Evolutionary conservation across 2,888 invertebrate genomes (phyloP), one percentile per base, ranked within the genome.

Genomic region (Athetis lepigone): DNA sequence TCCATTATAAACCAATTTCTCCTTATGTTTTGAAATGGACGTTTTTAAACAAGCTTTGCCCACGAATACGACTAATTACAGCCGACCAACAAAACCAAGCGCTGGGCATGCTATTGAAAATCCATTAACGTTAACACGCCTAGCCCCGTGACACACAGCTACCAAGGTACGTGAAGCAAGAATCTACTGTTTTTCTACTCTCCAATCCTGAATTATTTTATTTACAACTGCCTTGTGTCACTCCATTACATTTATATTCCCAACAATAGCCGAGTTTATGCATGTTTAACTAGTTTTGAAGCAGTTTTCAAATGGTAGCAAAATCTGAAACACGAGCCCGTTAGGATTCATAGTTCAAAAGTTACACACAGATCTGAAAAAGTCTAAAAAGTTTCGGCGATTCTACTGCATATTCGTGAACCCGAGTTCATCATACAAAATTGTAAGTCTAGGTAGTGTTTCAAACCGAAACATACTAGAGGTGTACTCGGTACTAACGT

Each of bases 91-190:
- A 65, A 63, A 73, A 58, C 55, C 62, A 64, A 76, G 46, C 49
- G 57, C 51, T 60, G 47, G 50, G 67, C 54, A 55, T 71, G 56
- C 49, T 75, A 75, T 77, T 72, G 57, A 64, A 73, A 75, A 67
- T 39, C 56, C 66, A 78, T 78, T 69, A 70, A 49, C 45, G 60
- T 60, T 54, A 69, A 57, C 70, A 63, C 29, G 64, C 65, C 75
- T 51, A 51, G 65, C 51, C 2, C 39, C 36, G 68, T 75, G 64
- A 59, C 64, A 71, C 37, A 19, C 47, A 25, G 51, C 63, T 46
- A 37, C 40, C 21, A 43, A 64, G 40, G 60, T 42, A 63, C 68
- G 69, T 65, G 68, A 51, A 45, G 29, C 52, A 33, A 49, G 39
- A 59, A 50, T 63, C 67, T 76, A 69, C 74, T 75, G 70, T 75